These are phyloP conservation scores for Bradysia coprophila DNA, from an alignment of 1,140 invertebrate genomes.

Conservation along the genomic window DNA sequence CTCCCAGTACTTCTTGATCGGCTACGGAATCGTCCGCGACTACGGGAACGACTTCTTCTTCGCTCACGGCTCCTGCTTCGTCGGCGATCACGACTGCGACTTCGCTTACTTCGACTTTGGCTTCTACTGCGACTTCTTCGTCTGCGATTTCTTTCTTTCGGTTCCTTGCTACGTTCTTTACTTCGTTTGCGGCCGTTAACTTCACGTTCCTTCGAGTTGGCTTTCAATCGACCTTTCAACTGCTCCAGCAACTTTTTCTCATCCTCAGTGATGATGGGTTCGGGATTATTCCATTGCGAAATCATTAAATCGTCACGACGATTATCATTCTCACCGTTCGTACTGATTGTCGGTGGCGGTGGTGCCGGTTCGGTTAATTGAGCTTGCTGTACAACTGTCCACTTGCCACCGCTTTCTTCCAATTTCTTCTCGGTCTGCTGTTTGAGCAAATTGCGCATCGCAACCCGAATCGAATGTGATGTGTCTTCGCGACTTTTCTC, in stretches of 20 bases:
- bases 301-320: constrained; percentile 28
- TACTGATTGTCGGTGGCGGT: constrained; percentile 5
- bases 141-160: neutral
- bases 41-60: constrained; percentile 7
- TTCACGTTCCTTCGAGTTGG: constrained; percentile 6
- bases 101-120: constrained; percentile 5
- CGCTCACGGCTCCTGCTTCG: neutral
- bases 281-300: constrained; percentile 38
- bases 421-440: constrained; percentile 23
- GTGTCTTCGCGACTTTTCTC: constrained; percentile 30
- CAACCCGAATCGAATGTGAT: constrained; percentile 40
- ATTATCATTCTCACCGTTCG: constrained; percentile 12
- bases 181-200: too few species aligned
- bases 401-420: constrained; percentile 19
- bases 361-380: constrained; percentile 4
- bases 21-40: constrained; percentile 7
- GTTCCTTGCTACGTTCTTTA: constrained; percentile 6
- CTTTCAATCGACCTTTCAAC: constrained; percentile 30
- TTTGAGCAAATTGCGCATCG: constrained; percentile 43
- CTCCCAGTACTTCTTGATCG: neutral
- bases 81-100: constrained; percentile 10
- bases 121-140: neutral
- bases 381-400: constrained; percentile 12
- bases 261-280: constrained; percentile 31
- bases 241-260: constrained; percentile 36